phyloP scores from a whole-genome alignment of 2,797 vertebrate species.

The Anguilla megastoma region DNA sequence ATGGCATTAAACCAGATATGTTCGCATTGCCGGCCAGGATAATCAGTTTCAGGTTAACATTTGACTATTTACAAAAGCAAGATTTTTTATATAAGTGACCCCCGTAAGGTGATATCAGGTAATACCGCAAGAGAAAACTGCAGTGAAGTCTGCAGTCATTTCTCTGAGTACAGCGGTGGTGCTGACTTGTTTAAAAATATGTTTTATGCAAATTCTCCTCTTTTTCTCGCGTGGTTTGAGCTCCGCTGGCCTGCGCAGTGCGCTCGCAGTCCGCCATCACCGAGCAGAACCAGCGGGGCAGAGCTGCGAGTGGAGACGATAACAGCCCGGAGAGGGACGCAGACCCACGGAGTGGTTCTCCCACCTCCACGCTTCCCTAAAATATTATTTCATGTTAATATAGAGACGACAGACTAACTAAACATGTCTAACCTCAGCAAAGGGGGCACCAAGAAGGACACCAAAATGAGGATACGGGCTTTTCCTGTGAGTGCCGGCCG shows the following conservation, averaged over 20 bases:
- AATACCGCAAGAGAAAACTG: not conserved
- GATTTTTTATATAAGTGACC: not conserved
- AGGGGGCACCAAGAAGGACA: conserved; percentile 97
- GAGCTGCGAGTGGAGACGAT: conserved; percentile 75
- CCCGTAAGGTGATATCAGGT: not conserved
- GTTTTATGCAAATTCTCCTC: not conserved
- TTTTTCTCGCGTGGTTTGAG: conserved; percentile 67
- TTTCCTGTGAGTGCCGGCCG: conserved; percentile 88
- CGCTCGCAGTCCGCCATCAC: conserved; percentile 90
- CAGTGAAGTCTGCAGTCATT: not conserved
- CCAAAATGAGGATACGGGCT: conserved; percentile 99
- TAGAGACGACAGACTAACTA: conserved; percentile 67
- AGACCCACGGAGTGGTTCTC: conserved; percentile 65
- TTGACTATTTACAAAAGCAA: not conserved
- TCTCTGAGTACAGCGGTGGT: not conserved
- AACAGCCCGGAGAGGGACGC: conserved; percentile 67
- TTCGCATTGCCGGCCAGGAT: not conserved
- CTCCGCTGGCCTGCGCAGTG: conserved; percentile 77
- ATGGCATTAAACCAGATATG: not conserved
- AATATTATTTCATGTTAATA: conserved; percentile 76
- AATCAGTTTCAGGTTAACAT: not conserved
- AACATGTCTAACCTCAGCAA: conserved; percentile 98
- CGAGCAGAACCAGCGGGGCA: conserved; percentile 64
- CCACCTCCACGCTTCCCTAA: conserved; percentile 57
- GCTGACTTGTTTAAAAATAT: not conserved